phyloP scores from a whole-genome alignment of 1,140 invertebrate genomes.

The Hypsibius dujardini region DNA sequence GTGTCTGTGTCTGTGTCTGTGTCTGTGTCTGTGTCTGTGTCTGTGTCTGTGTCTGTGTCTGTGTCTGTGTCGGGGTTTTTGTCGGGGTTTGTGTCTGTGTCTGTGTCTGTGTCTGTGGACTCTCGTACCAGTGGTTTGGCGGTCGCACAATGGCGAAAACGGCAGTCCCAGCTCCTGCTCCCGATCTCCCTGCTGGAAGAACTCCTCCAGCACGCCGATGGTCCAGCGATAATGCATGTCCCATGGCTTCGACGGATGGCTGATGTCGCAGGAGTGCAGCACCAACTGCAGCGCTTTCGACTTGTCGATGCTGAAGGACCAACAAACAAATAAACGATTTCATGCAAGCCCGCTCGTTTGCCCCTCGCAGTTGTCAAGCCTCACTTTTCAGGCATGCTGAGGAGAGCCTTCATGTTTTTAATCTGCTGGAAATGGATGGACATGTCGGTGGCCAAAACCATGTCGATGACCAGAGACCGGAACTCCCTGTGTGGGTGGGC shows the following conservation, averaged over 20 bases:
- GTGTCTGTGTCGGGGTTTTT: too few species aligned
- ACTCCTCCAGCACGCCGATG: slow-evolving; percentile 73
- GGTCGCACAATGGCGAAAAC: slow-evolving; percentile 82
- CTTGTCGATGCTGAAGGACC: slow-evolving; percentile 55
- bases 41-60: too few species aligned
- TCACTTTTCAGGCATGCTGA: slow-evolving; percentile 51
- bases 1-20: too few species aligned
- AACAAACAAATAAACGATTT: too few species aligned
- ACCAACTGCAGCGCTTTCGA: slow-evolving; percentile 77
- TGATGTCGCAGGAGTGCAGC: slow-evolving; percentile 88
- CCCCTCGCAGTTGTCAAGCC: slow-evolving; percentile 11
- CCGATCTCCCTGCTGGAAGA: slow-evolving; percentile 59
- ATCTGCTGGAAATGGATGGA: slow-evolving; percentile 92
- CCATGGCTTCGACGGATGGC: slow-evolving; percentile 90
- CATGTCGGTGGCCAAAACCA: slow-evolving; percentile 89
- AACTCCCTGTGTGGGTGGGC: slow-evolving; percentile 70
- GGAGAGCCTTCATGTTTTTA: slow-evolving; percentile 77
- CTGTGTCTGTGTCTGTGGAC: too few species aligned
- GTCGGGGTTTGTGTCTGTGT: too few species aligned
- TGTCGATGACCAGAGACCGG: slow-evolving; percentile 77
- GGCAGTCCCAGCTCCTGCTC: slow-evolving; percentile 74
- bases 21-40: too few species aligned
- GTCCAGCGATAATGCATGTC: slow-evolving; percentile 73
- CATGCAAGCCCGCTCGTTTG: too few species aligned
- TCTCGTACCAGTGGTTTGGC: slow-evolving; percentile 82